These are phyloP conservation scores for Echeneis naucrates DNA, from an alignment of 2,797 vertebrate species.

Conservation along the genomic window DNA sequence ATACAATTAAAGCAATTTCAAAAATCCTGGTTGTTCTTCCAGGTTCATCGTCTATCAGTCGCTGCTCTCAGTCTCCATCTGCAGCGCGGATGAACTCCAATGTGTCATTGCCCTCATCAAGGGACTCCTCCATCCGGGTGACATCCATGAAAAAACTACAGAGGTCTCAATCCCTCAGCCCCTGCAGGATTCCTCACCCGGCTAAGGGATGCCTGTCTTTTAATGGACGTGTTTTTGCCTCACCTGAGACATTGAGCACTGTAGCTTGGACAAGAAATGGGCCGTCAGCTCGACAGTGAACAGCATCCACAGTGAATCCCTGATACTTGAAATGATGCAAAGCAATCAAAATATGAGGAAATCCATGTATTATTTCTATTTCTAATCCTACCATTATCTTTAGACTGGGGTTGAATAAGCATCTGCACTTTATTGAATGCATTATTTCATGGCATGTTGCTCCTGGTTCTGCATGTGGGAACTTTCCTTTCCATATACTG, in stretches of 20 bases:
- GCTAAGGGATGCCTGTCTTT: slow-evolving; percentile 52
- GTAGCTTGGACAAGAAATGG: slow-evolving; percentile 57
- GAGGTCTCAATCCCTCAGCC: slow-evolving; percentile 79
- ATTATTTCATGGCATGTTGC: background rate
- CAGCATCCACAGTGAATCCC: background rate
- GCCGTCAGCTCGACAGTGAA: slow-evolving; percentile 35
- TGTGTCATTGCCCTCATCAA: slow-evolving; percentile 3
- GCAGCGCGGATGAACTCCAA: slow-evolving; percentile 16
- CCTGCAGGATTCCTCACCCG: slow-evolving; percentile 67
- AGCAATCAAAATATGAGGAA: background rate
- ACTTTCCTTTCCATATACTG: background rate
- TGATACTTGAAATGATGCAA: background rate
- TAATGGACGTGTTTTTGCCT: slow-evolving; percentile 60
- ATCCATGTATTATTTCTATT: too few species aligned
- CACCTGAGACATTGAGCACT: slow-evolving; percentile 55
- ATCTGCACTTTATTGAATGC: slow-evolving; percentile 9
- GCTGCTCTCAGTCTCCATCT: slow-evolving; percentile 23
- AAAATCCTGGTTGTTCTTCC: background rate
- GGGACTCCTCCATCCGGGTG: slow-evolving; percentile 15
- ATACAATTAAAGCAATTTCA: background rate
- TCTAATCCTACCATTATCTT: too few species aligned
- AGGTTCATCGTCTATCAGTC: slow-evolving; percentile 45
- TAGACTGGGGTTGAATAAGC: slow-evolving; percentile 1
- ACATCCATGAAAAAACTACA: slow-evolving; percentile 55
- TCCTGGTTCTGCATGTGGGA: background rate